Evolutionary conservation across 2,797 vertebrate genomes (phyloP), one percentile per base, ranked within the genome.

Genomic region (Enteromius argenteus): DNA sequence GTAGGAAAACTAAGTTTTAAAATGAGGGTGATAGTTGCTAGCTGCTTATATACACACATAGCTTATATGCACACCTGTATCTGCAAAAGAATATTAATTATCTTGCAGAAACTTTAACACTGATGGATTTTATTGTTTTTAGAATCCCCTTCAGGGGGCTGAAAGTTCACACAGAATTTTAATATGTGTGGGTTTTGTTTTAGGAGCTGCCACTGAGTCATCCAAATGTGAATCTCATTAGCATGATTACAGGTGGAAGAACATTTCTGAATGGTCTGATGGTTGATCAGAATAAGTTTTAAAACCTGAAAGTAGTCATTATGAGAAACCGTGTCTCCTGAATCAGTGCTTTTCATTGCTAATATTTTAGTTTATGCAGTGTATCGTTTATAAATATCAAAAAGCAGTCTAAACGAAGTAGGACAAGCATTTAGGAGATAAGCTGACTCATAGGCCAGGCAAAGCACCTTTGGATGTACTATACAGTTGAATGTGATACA

Each of bases 401-500:
- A 76, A 76, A 27, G 21, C 4, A 15, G 53, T 27, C n/a, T 76
- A 39, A 76, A 76, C 17, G 14, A 56, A 76, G 74, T 60, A 58
- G 35, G 17, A 58, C 6, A 74, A 9, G 32, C 14, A 42, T 76
- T 56, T 60, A 60, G 37, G 2, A 76, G 14, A 60, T 73, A 21
- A 42, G 74, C 53, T 60, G 53, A 76, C 53, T 60, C 74, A 19
- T 15, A 27, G 53, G 35, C 35, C n/a, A n/a, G 1, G n/a, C 39
- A 21, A 75, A 53, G 51, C 51, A 4, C 13, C n/a, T 58, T 76
- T 60, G 53, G 21, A 60, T 42, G n/a, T 56, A 17, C 35, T 27
- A 27, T 27, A 56, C 74, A 60, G n/a, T 60, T 42, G 74, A 76
- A n/a, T 60, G 17, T 42, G 35, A 76, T 27, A 39, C 51, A 76